phyloP scores from a whole-genome alignment of 2,888 invertebrate species.

The Protophormia terraenovae region DNA sequence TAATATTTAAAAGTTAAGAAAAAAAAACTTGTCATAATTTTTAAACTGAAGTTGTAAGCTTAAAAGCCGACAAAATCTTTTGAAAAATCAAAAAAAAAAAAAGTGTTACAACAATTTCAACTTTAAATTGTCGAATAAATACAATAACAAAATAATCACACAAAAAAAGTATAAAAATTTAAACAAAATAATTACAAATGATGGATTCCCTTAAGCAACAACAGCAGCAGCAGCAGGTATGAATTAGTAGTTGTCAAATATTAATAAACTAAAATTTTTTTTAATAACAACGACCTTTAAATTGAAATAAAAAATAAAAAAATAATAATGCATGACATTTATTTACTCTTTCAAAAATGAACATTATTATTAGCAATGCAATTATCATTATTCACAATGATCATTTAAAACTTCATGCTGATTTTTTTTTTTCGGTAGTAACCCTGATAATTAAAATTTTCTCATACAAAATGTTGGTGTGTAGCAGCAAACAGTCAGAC shows the following conservation, averaged over 20 bases:
- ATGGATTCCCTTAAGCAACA: constrained; percentile 77
- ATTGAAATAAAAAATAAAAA: not conserved
- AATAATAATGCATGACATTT: not conserved
- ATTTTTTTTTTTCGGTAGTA: not conserved
- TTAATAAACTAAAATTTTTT: not conserved
- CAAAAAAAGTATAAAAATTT: constrained; percentile 44
- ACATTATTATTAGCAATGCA: not conserved
- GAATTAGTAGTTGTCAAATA: not conserved
- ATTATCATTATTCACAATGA: not conserved
- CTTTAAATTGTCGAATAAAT: constrained; percentile 30
- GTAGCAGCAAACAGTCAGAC: not conserved
- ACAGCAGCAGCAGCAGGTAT: constrained; percentile 49
- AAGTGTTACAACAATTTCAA: not conserved
- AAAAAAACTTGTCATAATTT: constrained; percentile 35
- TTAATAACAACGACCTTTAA: constrained; percentile 33
- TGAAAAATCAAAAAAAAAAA: constrained; percentile 21
- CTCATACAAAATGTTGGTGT: not conserved
- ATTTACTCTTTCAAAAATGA: not conserved
- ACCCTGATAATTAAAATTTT: not conserved
- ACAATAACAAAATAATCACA: no score
- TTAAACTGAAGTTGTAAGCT: not conserved
- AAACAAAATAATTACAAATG: constrained; percentile 26
- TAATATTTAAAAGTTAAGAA: constrained; percentile 1
- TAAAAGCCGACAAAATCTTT: not conserved
- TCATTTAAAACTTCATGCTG: not conserved